A percentile compares a stretch with the other conserved stretches of the same genome.
phyloP scores from a whole-genome alignment of 1,140 invertebrate genomes.

The Zophobas atratus region DNA sequence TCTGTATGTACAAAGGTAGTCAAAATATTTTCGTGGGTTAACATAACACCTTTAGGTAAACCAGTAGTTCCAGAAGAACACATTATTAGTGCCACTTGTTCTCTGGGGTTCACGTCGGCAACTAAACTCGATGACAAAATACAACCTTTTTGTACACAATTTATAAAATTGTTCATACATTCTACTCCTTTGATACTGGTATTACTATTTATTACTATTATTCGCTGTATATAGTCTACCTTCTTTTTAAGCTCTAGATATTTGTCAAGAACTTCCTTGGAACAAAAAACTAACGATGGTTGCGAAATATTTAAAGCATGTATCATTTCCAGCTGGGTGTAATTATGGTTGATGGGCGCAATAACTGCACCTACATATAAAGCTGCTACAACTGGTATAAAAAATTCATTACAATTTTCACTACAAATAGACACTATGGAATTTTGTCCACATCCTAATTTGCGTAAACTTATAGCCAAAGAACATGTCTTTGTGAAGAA shows the following conservation, averaged over 20 bases:
- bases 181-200: neutral
- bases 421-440: slow-evolving; percentile 70
- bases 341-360: slow-evolving; percentile 74
- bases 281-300: slow-evolving; percentile 69
- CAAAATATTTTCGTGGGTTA: slow-evolving; percentile 75
- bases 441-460: slow-evolving; percentile 43
- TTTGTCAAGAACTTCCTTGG: slow-evolving; percentile 55
- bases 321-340: slow-evolving; percentile 70
- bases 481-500: neutral
- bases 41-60: slow-evolving; percentile 83
- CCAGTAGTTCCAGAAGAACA: slow-evolving; percentile 81
- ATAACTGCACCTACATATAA: slow-evolving; percentile 71
- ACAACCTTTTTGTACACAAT: neutral
- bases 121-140: neutral
- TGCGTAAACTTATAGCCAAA: neutral
- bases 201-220: slow-evolving; percentile 54
- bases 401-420: slow-evolving; percentile 73
- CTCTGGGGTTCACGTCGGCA: slow-evolving; percentile 40
- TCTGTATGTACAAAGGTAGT: slow-evolving; percentile 43
- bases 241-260: slow-evolving; percentile 40
- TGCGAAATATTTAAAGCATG: slow-evolving; percentile 70
- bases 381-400: slow-evolving; percentile 68
- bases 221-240: slow-evolving; percentile 48
- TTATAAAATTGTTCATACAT: slow-evolving; percentile 1
- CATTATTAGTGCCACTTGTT: slow-evolving; percentile 65